Base-by-base conservation (phyloP, 1,140 invertebrate species). In the Mercenaria mercenaria region DNA sequence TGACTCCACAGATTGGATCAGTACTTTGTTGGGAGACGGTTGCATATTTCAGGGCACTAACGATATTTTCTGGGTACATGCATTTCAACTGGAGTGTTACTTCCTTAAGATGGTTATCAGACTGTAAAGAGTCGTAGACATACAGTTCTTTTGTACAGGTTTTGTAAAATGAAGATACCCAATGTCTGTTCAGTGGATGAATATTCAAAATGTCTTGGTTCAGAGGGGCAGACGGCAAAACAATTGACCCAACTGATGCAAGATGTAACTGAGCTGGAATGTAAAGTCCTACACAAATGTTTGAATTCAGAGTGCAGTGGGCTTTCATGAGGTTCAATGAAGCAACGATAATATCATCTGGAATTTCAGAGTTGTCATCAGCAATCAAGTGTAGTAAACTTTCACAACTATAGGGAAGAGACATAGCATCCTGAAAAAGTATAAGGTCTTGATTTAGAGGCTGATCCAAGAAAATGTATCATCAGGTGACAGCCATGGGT, bases 111-210 rank as follows among this genome's bases (percentile, higher is more conserved):
- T 81, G 77, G 4, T 1, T 39, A 59, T 59, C 47, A 32, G 77
- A 81, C n/a, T 13, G 37, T 32, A 81, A 56, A 43, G 77, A 81
- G 43, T 81, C 50, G 32, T 18, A 81, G 32, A 81, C 47, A 39
- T 3, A 81, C 3, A 81, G 50, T 32, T 52, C 20, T 43, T 61
- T 81, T 32, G 43, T 81, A 43, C 47, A 4, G 2, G 43, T 47
- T 43, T 59, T 81, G 52, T 81, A 81, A 81, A 32, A 81, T 81
- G 77, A 56, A n/a, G 6, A 43, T 32, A 81, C 52, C 77, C 77
- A 81, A 34, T 81, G 77, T 81, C 77, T 47, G 6, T 47, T 43
- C 29, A 81, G 34, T 52, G 77, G 77, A 59, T 81, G 43, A 10
- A 81, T 81, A 61, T 81, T 81, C 10, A 81, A 18, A 8, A 47